Percentiles rank a stretch among this genome's conserved stretches.
These are phyloP conservation scores for Amblyteles armatorius DNA, from an alignment of 2,888 invertebrate genomes.

Conservation along the genomic window DNA sequence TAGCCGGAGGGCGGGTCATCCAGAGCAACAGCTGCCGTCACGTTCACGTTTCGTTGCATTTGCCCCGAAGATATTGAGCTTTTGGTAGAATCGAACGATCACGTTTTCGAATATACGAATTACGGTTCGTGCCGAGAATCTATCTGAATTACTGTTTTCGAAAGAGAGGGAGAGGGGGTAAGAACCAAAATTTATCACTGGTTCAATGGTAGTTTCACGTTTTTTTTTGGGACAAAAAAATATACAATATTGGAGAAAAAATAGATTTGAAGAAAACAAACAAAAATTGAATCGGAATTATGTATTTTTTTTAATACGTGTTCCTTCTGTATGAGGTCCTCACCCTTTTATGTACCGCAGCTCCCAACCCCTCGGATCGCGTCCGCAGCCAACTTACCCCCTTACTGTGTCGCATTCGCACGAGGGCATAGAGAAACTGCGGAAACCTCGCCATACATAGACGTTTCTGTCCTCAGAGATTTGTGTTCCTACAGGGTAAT, in stretches of 20 bases:
- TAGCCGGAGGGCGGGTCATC: constrained; percentile 49
- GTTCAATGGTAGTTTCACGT: neutral
- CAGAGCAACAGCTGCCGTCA: constrained; percentile 61
- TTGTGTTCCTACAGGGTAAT: too few species aligned
- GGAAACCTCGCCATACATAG: too few species aligned
- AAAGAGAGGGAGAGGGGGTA: neutral
- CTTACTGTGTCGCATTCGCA: too few species aligned
- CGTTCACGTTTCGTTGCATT: constrained; percentile 58
- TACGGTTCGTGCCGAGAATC: neutral
- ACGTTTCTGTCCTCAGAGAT: too few species aligned
- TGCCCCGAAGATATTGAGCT: constrained; percentile 62
- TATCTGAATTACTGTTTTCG: constrained; percentile 2
- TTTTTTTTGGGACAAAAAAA: neutral
- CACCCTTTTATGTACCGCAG: too few species aligned
- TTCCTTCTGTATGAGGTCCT: too few species aligned
- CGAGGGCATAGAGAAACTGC: too few species aligned
- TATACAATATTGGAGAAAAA: neutral
- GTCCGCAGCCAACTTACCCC: too few species aligned
- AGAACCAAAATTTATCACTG: neutral
- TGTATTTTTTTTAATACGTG: too few species aligned
- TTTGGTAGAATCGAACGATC: constrained; percentile 54
- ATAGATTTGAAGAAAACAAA: neutral
- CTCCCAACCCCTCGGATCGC: too few species aligned
- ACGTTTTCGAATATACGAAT: constrained; percentile 43
- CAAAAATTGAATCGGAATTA: too few species aligned